Evolutionary conservation across 2,888 invertebrate genomes (phyloP).

Genomic region (Himalopsyche japonica): DNA sequence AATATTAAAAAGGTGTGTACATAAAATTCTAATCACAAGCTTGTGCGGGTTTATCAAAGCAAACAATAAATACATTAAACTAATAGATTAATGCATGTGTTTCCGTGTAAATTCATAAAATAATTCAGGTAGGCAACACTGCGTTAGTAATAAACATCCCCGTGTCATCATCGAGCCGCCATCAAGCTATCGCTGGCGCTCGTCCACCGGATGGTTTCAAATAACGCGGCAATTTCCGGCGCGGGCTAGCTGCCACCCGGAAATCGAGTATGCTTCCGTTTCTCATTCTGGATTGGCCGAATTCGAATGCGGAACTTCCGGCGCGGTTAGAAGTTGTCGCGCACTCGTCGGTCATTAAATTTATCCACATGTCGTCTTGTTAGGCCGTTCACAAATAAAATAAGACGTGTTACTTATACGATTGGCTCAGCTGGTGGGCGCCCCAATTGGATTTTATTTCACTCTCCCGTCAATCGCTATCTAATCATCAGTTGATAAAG

Average conservation of each 20-base stretch:
- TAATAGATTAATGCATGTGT: too few relatives aligned
- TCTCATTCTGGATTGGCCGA: slow-evolving; percentile 34
- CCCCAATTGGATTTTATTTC: neutral
- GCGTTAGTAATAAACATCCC: neutral
- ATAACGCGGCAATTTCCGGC: slow-evolving; percentile 36
- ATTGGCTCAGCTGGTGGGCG: neutral
- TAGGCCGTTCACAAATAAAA: neutral
- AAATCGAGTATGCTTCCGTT: slow-evolving; percentile 38
- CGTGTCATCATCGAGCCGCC: neutral
- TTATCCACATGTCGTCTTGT: neutral
- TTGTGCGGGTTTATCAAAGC: too few relatives aligned
- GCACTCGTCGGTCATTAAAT: neutral
- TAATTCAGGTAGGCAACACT: neutral
- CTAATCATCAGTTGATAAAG: neutral
- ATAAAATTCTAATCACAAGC: too few relatives aligned
- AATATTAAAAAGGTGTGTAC: too few relatives aligned
- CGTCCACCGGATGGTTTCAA: slow-evolving; percentile 29
- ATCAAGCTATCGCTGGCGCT: neutral
- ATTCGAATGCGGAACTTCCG: slow-evolving; percentile 26
- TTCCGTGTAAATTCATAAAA: too few relatives aligned
- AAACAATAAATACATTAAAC: too few relatives aligned
- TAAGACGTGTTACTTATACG: neutral
- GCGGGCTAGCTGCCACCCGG: slow-evolving; percentile 27
- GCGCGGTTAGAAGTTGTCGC: slow-evolving; percentile 5
- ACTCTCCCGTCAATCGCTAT: neutral